Evolutionary conservation across 2,888 invertebrate species (phyloP).

Genomic region (Meganola albula): DNA sequence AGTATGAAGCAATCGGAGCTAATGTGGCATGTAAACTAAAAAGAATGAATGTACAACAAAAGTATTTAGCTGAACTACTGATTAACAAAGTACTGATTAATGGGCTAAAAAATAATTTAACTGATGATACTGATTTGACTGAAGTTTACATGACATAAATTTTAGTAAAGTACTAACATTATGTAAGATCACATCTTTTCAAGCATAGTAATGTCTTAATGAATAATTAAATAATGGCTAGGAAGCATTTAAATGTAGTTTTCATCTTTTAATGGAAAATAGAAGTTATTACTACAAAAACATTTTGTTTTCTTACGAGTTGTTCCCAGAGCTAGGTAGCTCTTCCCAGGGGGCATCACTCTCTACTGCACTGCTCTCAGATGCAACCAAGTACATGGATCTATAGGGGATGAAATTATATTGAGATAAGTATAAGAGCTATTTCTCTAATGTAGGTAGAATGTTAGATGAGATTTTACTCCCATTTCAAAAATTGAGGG

Average conservation of each 20-base stretch:
- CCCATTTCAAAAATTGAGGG: too few relatives aligned
- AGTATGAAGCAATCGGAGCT: constrained; percentile 36
- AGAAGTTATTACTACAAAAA: too few relatives aligned
- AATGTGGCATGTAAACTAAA: constrained; percentile 40
- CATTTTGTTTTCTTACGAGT: constrained; percentile 55
- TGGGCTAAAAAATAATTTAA: constrained; percentile 33
- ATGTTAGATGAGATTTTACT: too few relatives aligned
- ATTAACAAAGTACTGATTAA: constrained; percentile 41
- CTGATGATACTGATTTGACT: constrained; percentile 35
- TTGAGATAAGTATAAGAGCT: constrained; percentile 4
- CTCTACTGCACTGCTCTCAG: constrained; percentile 70
- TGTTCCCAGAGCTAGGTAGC: constrained; percentile 52
- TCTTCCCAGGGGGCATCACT: constrained; percentile 65
- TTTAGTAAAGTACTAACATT: too few relatives aligned
- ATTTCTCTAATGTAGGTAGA: too few relatives aligned
- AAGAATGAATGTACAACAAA: constrained; percentile 35
- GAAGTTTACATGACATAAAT: constrained; percentile 22
- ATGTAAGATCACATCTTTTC: too few relatives aligned
- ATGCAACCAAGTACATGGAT: constrained; percentile 70
- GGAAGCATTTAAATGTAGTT: too few relatives aligned
- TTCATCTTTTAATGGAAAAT: too few relatives aligned
- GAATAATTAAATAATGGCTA: too few relatives aligned
- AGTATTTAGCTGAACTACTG: constrained; percentile 36
- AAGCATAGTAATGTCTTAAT: too few relatives aligned
- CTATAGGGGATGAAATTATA: constrained; percentile 30